Evolutionary conservation across 2,797 vertebrate genomes (phyloP), one percentile per base, ranked within the genome.

Genomic region (Coregonus suidteri): DNA sequence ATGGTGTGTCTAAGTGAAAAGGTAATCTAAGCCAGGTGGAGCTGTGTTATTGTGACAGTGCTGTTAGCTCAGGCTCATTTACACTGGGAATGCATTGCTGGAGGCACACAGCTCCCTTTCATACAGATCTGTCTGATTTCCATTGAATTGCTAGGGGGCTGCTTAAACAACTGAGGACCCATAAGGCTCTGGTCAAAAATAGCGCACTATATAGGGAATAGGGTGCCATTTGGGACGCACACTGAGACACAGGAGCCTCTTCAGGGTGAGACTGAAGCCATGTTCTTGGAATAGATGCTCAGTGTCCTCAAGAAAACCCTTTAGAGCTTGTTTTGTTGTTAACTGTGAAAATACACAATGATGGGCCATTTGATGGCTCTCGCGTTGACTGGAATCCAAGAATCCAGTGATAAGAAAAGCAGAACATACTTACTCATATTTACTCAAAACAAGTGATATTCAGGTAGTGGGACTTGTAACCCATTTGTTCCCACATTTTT

Each of bases 1-100:
- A 71, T 69, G 64, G 18, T 75, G 74, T 66, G 35, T 47, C 47
- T 2, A 25, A 51, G 25, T 81, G 64, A 79, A 79, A 81, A 76
- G 59, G 37, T 69, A 85, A 71, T 18, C 54, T 31, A 69, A 75
- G 18, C 77, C 69, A 77, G 6, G 1, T 35, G 51, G 69, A 71
- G 66, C 37, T 72, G 62, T 74, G 16, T 68, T 25, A 78, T 71
- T 79, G 65, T 80, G 75, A 73, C n/a, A 51, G 37, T 70, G 37
- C 72, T 31, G 18, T 30, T 59, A 72, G 66, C 65, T 72, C 34
- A 3, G 31, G 68, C 70, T 64, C 20, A 18, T 74, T 74, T 64
- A 37, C 52, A 11, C 41, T 47, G 41, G 41, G 41, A 47, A 9
- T 47, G 41, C 41, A 47, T 47, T 47, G 25, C 11, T 37, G 52